Evolutionary conservation across 2,888 invertebrate species (phyloP).

Genomic region (Polia nebulosa): DNA sequence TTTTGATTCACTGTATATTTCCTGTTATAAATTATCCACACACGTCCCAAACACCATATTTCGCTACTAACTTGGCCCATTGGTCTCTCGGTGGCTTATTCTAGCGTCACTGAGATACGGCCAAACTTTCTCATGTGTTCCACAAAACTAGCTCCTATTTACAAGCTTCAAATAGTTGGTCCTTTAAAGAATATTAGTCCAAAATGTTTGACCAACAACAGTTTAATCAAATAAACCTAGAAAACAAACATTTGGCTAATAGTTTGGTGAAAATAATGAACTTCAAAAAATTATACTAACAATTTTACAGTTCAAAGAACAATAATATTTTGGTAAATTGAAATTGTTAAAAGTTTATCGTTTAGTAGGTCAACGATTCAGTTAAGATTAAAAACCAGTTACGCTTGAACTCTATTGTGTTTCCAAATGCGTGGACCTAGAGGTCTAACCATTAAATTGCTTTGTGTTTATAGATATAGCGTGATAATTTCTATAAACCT

Average conservation of each 20-base stretch:
- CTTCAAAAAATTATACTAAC: slow-evolving; percentile 22
- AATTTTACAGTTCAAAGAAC: slow-evolving; percentile 29
- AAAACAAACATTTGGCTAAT: slow-evolving; percentile 5
- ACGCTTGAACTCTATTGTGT: slow-evolving; percentile 19
- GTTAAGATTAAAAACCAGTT: slow-evolving; percentile 35
- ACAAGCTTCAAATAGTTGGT: slow-evolving; percentile 62
- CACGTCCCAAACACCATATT: not conserved
- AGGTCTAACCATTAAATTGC: slow-evolving; percentile 8
- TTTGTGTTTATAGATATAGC: slow-evolving; percentile 36
- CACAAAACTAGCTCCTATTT: slow-evolving; percentile 65
- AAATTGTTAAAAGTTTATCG: slow-evolving; percentile 44
- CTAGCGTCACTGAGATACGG: slow-evolving; percentile 73
- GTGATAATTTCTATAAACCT: slow-evolving; percentile 39
- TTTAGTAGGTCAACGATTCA: slow-evolving; percentile 40
- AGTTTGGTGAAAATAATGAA: slow-evolving; percentile 25
- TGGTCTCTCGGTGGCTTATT: slow-evolving; percentile 65
- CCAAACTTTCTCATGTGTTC: slow-evolving; percentile 75
- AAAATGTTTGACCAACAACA: slow-evolving; percentile 29
- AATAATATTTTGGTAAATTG: slow-evolving; percentile 39
- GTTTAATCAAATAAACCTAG: not conserved
- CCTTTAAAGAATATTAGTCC: slow-evolving; percentile 55
- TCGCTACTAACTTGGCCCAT: slow-evolving; percentile 55
- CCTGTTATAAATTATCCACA: not conserved
- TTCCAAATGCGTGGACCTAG: not conserved
- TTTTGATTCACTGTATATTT: not conserved